A percentile compares a stretch with the other conserved stretches of the same genome.
phyloP scores from a whole-genome alignment of 2,113 vertebrate species.

The Maccullochella peelii region DNA sequence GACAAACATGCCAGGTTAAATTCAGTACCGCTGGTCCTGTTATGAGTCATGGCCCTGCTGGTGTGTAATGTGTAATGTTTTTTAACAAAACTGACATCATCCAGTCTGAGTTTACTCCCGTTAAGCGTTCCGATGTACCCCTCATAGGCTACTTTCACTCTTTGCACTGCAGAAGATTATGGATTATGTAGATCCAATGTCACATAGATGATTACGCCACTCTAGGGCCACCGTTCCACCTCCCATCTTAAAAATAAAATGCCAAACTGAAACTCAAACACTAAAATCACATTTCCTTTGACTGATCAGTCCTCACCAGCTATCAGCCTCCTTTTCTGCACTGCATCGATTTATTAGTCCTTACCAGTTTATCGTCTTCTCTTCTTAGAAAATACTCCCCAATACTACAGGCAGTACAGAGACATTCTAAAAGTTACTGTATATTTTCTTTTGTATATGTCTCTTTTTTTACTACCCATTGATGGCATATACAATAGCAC shows the following conservation, averaged over 20 bases:
- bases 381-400: not conserved
- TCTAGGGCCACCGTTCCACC: too few species aligned
- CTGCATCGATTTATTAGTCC: not conserved
- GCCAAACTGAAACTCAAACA: not conserved
- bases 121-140: too few species aligned
- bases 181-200: too few species aligned
- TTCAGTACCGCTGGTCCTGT: not conserved
- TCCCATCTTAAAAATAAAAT: not conserved
- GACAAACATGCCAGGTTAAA: too few species aligned
- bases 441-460: not conserved
- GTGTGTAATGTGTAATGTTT: not conserved
- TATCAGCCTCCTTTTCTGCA: not conserved
- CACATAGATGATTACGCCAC: too few species aligned
- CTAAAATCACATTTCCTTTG: not conserved
- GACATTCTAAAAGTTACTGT: not conserved
- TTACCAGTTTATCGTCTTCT: not conserved
- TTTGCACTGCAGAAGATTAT: too few species aligned
- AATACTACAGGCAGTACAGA: not conserved
- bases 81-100: not conserved
- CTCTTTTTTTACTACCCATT: not conserved
- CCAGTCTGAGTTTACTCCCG: not conserved
- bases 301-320: not conserved
- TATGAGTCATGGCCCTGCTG: not conserved
- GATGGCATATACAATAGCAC: not conserved
- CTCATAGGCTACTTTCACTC: not conserved